Percentiles rank a stretch among this genome's conserved stretches.
Conservation (phyloP, 2,888 invertebrate species). For the Temnothorax rugatulus region DNA sequence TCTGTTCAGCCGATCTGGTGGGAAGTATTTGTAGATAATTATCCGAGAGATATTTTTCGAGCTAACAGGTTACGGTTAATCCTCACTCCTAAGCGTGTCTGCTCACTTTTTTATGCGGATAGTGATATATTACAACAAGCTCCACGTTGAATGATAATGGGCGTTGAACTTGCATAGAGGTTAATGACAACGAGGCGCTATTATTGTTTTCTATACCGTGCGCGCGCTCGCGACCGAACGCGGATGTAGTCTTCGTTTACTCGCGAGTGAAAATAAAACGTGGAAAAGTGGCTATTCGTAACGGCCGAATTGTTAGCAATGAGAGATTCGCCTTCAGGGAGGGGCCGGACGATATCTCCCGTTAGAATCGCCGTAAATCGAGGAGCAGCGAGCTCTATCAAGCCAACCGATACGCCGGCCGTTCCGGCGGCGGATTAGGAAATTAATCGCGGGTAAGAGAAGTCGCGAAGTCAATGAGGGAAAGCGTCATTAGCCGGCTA, state of each 20-base stretch:
- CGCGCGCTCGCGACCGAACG: neutral
- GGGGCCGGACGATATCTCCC: conserved; percentile 32
- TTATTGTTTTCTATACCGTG: conserved; percentile 31
- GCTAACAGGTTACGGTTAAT: conserved; percentile 35
- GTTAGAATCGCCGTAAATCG: conserved; percentile 36
- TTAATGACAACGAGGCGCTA: conserved; percentile 42
- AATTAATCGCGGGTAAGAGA: conserved; percentile 40
- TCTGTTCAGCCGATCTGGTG: conserved; percentile 12
- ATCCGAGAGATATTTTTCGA: conserved; percentile 9
- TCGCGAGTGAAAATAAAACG: conserved; percentile 16
- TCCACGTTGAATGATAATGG: conserved; percentile 47
- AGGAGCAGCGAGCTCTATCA: neutral
- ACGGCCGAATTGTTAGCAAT: conserved; percentile 16
- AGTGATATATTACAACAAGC: conserved; percentile 47
- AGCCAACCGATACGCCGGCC: conserved; percentile 1
- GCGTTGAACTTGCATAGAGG: conserved; percentile 45
- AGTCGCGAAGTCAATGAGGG: conserved; percentile 37
- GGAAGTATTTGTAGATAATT: conserved; percentile 30
- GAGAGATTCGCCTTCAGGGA: conserved; percentile 5
- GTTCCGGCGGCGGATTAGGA: conserved; percentile 17
- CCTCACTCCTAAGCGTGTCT: conserved; percentile 37
- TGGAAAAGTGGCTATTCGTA: conserved; percentile 11
- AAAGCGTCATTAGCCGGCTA: conserved; percentile 42
- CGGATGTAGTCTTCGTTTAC: conserved; percentile 23
- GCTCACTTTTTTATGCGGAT: conserved; percentile 34